These are phyloP conservation scores for Pachyrhynchus sulphureomaculatus DNA, from an alignment of 1,140 invertebrate species.

Conservation along the genomic window DNA sequence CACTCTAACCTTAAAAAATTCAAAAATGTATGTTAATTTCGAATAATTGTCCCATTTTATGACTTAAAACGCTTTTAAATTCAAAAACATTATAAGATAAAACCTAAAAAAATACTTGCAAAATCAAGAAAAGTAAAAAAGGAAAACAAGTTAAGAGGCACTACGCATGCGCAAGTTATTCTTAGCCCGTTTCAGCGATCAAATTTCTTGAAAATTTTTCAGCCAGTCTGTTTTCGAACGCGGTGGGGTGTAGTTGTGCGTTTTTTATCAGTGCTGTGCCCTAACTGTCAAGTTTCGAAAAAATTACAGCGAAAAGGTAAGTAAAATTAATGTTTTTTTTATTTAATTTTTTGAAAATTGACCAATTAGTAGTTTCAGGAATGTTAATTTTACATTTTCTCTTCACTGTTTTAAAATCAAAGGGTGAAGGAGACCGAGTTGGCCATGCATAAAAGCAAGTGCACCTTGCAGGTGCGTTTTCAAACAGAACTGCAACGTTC, in stretches of 20 bases:
- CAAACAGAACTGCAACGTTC: neutral
- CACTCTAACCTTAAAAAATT: too few species aligned
- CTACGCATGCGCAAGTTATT: conserved; percentile 25
- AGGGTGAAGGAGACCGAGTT: too few species aligned
- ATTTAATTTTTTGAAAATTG: neutral
- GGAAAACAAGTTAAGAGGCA: neutral
- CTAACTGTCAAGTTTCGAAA: conserved; percentile 15
- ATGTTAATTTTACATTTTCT: neutral
- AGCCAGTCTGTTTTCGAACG: conserved; percentile 16
- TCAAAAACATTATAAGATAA: too few species aligned
- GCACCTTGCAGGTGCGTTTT: neutral
- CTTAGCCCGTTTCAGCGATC: conserved; percentile 21
- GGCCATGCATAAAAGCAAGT: too few species aligned
- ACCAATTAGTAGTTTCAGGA: neutral
- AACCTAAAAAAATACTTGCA: too few species aligned
- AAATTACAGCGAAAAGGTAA: conserved; percentile 20
- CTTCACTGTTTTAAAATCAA: neutral
- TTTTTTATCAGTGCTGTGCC: conserved; percentile 19
- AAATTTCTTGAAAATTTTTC: conserved; percentile 30
- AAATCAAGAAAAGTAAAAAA: too few species aligned
- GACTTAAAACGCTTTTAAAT: too few species aligned
- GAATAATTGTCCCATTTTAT: too few species aligned
- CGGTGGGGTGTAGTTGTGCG: conserved; percentile 6
- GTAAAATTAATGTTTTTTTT: conserved; percentile 9
- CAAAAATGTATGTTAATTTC: too few species aligned